Evolutionary conservation across 1,140 invertebrate species (phyloP), one percentile per base, ranked within the genome.

Genomic region (Caerostris darwini): DNA sequence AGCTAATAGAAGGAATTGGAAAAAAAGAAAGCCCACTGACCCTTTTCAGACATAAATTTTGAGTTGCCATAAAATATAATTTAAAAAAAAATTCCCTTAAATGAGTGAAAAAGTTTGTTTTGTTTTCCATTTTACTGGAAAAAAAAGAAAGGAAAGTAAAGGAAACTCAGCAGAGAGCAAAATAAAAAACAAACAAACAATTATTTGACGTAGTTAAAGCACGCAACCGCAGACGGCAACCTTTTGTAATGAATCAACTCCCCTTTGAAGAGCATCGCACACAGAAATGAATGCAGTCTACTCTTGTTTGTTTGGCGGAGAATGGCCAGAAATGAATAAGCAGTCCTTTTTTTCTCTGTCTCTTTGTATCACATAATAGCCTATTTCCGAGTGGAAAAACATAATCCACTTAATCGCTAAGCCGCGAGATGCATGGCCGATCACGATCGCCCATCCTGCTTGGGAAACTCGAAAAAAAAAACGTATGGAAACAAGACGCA

Each of bases 361-460:
- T 77, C 71, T 50, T 77, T 77, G 71, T 77, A 77, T 77, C 50
- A 77, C 12, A 77, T 77, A 77, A 77, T 77, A 34, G n/a, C n/a
- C 50, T 12, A 77, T 12, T 77, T 77, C 71, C 71, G 8, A 77
- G 34, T 77, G 71, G 10, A 77, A 77, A 77, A 34, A 50, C 12
- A 50, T 77, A 77, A 77, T 77, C 71, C 12, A 34, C 34, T 77
- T 77, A 77, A 77, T 77, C 71, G 71, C 53, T 77, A 77, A 77
- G 12, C 71, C 50, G 10, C 8, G 71, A 34, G 12, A 50, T 50
- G 71, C 71, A 53, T 12, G 71, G 71, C 34, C 34, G 71, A 34
- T 77, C 71, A 77, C 71, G 71, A 77, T 77, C 71, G 71, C 6
- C 34, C 71, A 77, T 77, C 50, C 19, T 12, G 34, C 34, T 50